Base-by-base conservation (phyloP, 2,888 invertebrate species). In the Drosophila phalerata region DNA sequence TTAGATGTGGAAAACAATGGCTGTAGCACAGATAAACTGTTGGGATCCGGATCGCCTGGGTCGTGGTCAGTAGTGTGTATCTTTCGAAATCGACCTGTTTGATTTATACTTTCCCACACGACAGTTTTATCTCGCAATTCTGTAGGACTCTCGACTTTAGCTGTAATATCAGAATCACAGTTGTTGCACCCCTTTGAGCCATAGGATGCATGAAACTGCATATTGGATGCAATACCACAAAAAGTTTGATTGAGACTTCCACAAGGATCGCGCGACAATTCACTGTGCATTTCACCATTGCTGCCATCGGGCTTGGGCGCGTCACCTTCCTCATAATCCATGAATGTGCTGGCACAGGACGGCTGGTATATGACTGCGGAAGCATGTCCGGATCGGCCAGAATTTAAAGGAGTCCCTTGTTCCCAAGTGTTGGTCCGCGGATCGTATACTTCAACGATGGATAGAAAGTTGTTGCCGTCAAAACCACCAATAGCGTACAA, bases 401-500 rank as follows among this genome's bases (percentile, higher is more conserved):
- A 96, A 19, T 96, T 95, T 90, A 98, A 94, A 5, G 96, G 94
- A 6, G 96, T 94, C 40, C 97, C 97, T 73, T 94, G 94, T 71
- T 94, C 94, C 98, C 98, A 98, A 17, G 93, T 91, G 92, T 98
- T 95, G 45, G 93, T 94, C 2, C 93, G 93, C 5, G 97, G 97
- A 91, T 98, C 96, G 92, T 97, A 98, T 64, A 97, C 96, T 93
- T 98, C 98, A 19, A 98, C 97, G 53, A 96, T 96, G 71, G 95
- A 95, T 43, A 98, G 93, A 93, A 98, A 98, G 67, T 95, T 95
- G 38, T 94, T 94, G 57, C 98, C 98, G 93, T 98, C 97, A 93
- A 97, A 98, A 2, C 98, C 98, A 61, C 98, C 98, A 94, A 98
- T 96, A 5, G 98, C 98, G 91, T 97, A 98, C 2, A 98, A 94